Base-by-base conservation (phyloP, 1,140 invertebrate genomes). In the Aphelinus atriplicis region DNA sequence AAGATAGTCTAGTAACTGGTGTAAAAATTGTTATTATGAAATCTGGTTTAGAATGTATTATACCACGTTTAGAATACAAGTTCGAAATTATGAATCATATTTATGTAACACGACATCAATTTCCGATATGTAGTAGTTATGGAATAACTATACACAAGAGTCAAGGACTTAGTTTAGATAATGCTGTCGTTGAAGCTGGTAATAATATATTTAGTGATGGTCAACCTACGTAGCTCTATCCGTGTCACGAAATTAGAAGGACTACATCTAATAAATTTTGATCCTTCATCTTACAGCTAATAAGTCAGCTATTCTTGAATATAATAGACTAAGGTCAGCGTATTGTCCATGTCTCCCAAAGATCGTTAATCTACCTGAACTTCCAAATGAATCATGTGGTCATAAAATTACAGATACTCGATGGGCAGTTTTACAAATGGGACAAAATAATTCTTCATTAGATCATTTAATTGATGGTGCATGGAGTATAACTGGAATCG, bases 141-240 rank as follows among this genome's bases (percentile, higher is more conserved):
- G 83, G 78, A 10, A 83, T 84, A n/a, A 86, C 84, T 42, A 81
- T 87, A 56, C 84, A 87, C 69, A 87, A 85, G 78, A 81, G 81
- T 78, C 84, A 87, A 78, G 83, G 85, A 7, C 72, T 85, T 7
- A 85, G 80, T 70, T 68, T 86, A 50, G 57, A 80, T 10, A 81
- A 77, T 75, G 80, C 75, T 46, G 56, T 85, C 3, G 70, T 84
- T 88, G 93, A 92, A 7, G 90, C 91, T 58, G 93, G 93, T 56
- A 94, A 94, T 87, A 94, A 93, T 51, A 70, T 85, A 48, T 85
- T 86, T 64, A 76, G 71, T 75, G 60, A 61, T 70, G 85, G 84
- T n/a, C 82, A 86, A 78, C 76, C 48, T 87, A 84, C 77, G 83
- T 86, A 45, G 84, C 84, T 55, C 68, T 85, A 2, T 85, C 83